Percentiles rank a stretch among this genome's conserved stretches.
Evolutionary conservation across 2,797 vertebrate species (phyloP).

Genomic region (Lithobates sylvaticus): DNA sequence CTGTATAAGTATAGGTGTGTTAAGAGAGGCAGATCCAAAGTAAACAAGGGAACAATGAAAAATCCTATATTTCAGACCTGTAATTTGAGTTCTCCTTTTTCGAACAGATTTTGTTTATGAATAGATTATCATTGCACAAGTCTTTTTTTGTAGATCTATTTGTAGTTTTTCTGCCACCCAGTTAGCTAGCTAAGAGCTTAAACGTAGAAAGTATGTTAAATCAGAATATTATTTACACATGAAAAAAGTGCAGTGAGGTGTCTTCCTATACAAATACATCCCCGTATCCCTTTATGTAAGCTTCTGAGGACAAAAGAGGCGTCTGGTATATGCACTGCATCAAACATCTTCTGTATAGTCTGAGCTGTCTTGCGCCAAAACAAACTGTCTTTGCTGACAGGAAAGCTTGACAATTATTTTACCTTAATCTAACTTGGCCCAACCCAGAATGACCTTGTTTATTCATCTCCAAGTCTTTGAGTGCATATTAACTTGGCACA

Average conservation of each 20-base stretch:
- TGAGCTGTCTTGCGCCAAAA: slow-evolving; percentile 71
- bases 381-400: slow-evolving; percentile 74
- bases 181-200: slow-evolving; percentile 8
- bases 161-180: slow-evolving; percentile 8
- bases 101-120: neutral
- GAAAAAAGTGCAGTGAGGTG: slow-evolving; percentile 20
- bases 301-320: slow-evolving; percentile 75
- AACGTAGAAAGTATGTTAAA: slow-evolving; percentile 9
- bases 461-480: slow-evolving; percentile 73
- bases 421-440: slow-evolving; percentile 74
- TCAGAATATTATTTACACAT: slow-evolving; percentile 35
- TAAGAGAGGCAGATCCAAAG: too few relatives aligned
- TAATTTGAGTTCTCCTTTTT: neutral
- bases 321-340: slow-evolving; percentile 71
- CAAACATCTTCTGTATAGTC: slow-evolving; percentile 71
- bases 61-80: neutral
- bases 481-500: slow-evolving; percentile 77
- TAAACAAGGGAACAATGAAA: neutral
- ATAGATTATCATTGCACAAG: slow-evolving; percentile 2
- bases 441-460: slow-evolving; percentile 78
- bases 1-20: too few relatives aligned
- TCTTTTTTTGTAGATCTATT: neutral
- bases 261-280: slow-evolving; percentile 20
- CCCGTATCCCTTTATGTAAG: slow-evolving; percentile 62
- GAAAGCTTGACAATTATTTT: slow-evolving; percentile 78